Percentiles rank a stretch among this genome's conserved stretches.
Evolutionary conservation across 2,888 invertebrate species (phyloP).

Genomic region (Hemicrepidius hirtus): DNA sequence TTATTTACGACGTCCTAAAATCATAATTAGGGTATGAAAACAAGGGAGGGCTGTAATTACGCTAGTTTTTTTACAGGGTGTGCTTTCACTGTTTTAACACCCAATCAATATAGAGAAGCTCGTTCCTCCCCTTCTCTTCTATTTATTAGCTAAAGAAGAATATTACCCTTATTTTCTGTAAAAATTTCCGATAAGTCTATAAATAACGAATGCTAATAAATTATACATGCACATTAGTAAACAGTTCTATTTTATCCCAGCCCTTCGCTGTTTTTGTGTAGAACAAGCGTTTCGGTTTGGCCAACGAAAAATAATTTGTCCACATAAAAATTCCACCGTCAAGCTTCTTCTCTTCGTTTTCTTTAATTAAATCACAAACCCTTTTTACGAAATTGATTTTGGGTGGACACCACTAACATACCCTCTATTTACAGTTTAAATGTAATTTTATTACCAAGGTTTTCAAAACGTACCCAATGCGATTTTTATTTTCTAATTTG

Average conservation of each 20-base stretch:
- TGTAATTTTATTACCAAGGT: neutral
- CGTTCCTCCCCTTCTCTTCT: no score
- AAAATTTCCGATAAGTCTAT: slow-evolving; percentile 35
- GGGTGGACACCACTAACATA: slow-evolving; percentile 8
- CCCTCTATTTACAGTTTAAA: neutral
- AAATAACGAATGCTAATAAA: slow-evolving; percentile 40
- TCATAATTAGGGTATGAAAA: slow-evolving; percentile 46
- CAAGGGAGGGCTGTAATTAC: slow-evolving; percentile 43
- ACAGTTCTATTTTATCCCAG: slow-evolving; percentile 36
- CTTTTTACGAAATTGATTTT: slow-evolving; percentile 21
- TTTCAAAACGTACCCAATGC: slow-evolving; percentile 7
- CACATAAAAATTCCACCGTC: slow-evolving; percentile 12
- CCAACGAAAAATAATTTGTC: slow-evolving; percentile 16
- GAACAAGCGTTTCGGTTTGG: neutral
- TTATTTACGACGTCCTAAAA: slow-evolving; percentile 48
- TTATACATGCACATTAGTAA: slow-evolving; percentile 44
- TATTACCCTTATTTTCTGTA: slow-evolving; percentile 32
- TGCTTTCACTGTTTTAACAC: slow-evolving; percentile 28
- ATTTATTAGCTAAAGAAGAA: slow-evolving; percentile 29
- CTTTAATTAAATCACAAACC: slow-evolving; percentile 10
- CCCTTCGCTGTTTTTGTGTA: slow-evolving; percentile 27
- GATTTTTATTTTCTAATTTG: neutral
- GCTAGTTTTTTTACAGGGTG: slow-evolving; percentile 39
- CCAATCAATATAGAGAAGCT: slow-evolving; percentile 36
- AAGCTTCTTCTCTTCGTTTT: slow-evolving; percentile 15